Evolutionary conservation across 2,113 vertebrate genomes (phyloP), one percentile per base, ranked within the genome.

Genomic region (Alexandromys fortis): DNA sequence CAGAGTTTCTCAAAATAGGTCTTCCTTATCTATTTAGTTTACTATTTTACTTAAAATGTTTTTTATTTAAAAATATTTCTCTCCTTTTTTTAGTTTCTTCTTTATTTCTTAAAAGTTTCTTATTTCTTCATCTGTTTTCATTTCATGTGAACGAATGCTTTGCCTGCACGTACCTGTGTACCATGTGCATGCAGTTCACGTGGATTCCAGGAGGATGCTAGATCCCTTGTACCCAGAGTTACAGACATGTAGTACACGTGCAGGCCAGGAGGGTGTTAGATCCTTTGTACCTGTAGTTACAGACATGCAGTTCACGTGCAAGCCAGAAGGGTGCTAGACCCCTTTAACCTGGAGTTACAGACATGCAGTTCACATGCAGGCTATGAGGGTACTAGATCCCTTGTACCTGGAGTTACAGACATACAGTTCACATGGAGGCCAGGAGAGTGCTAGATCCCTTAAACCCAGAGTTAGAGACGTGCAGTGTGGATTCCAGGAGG

Each of bases 321-420:
- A 0, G 14, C 55, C 19, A 58, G 5, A 5, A 7, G 19, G 17
- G 19, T 21, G 17, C 19, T 58, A 58, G 55, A 58, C 0, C 5
- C 17, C 17, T 58, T 58, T 5, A 1, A 7, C 55, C 19, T 0
- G 1, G 55, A 21, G 5, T 21, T 21, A 30, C n/a, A 65, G n/a
- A 85, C 55, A 45, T 28, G 1, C 3, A 45, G 14, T 17, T 19
- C 4, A 26, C 10, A 2, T 85, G 4, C 2, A 42, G 4, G 7
- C 58, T 5, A 58, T 5, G 6, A 58, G 58, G 19, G 58, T 21
- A 5, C 0, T 58, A 58, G 19, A 58, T 21, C 19, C 58, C 19
- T 58, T 58, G 17, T 1, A 58, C 55, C 5, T 1, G 16, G 55
- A 58, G 16, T 58, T 58, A 19, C 17, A 58, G 55, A 58, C 55